Conservation (phyloP, 2,888 invertebrate species). For the Alcis repandata region DNA sequence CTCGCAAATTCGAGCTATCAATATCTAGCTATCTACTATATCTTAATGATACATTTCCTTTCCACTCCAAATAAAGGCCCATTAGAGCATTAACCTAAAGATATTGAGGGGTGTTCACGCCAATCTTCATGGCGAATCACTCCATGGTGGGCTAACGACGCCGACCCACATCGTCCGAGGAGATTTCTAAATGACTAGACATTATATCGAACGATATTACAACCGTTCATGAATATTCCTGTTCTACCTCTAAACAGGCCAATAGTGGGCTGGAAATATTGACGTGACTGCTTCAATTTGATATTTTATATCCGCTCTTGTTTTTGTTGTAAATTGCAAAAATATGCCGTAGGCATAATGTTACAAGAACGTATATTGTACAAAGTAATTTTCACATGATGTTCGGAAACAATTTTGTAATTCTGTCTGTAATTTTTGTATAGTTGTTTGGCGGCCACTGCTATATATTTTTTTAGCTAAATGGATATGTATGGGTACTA, state of each 20-base stretch:
- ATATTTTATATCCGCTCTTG: slow-evolving; percentile 22
- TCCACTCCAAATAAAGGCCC: slow-evolving; percentile 13
- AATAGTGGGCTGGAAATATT: slow-evolving; percentile 23
- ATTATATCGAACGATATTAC: slow-evolving; percentile 46
- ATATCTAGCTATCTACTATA: too few relatives aligned
- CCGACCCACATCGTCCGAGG: slow-evolving; percentile 35
- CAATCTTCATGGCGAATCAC: slow-evolving; percentile 15
- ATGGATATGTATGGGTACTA: too few relatives aligned
- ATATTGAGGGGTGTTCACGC: slow-evolving; percentile 14
- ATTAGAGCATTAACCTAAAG: slow-evolving; percentile 18
- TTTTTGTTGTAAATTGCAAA: slow-evolving; percentile 29
- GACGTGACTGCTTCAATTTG: slow-evolving; percentile 33
- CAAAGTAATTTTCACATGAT: neutral
- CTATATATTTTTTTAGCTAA: too few relatives aligned
- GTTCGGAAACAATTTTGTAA: neutral
- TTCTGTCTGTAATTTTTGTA: neutral
- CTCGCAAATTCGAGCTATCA: neutral
- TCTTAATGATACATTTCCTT: neutral
- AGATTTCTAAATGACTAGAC: slow-evolving; percentile 49
- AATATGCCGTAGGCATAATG: neutral
- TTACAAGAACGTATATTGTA: neutral
- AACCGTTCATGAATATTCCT: slow-evolving; percentile 46
- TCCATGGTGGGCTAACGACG: slow-evolving; percentile 29
- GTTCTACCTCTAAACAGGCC: slow-evolving; percentile 25
- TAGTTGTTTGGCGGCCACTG: too few relatives aligned